phyloP scores from a whole-genome alignment of 2,113 vertebrate genomes.

The Eulacestoma nigropectus region DNA sequence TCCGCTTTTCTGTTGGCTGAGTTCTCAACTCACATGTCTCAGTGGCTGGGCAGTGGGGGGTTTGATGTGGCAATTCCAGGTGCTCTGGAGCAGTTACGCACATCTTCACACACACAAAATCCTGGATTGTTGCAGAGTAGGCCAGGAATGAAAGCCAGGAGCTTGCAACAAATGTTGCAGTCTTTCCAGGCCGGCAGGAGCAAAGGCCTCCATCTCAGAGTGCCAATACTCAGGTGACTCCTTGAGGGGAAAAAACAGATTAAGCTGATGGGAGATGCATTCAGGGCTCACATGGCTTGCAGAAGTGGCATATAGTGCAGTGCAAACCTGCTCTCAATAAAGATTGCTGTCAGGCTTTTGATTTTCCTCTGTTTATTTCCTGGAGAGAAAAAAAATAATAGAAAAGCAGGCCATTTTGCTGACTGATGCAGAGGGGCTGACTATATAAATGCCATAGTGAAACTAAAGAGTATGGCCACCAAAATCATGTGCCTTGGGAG shows the following conservation, averaged over 20 bases:
- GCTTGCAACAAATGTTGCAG: background rate
- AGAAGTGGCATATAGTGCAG: background rate
- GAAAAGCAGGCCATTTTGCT: background rate
- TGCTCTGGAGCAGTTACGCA: background rate
- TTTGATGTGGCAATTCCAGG: background rate
- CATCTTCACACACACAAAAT: background rate
- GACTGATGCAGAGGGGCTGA: background rate
- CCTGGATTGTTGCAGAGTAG: background rate
- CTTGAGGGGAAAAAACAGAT: background rate
- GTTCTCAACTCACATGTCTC: accelerated
- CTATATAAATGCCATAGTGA: background rate
- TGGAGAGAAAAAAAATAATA: background rate
- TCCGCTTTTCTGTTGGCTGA: background rate
- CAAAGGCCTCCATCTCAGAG: background rate
- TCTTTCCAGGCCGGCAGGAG: background rate
- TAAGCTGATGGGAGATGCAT: background rate
- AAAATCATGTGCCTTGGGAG: background rate
- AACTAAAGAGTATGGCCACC: background rate
- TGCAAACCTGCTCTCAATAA: background rate
- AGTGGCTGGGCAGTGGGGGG: accelerated
- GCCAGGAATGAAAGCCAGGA: background rate
- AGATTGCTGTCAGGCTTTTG: background rate
- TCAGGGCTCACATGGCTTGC: background rate
- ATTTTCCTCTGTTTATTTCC: background rate
- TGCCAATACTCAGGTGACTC: background rate